Percentiles rank a stretch among this genome's conserved stretches.
Evolutionary conservation across 2,888 invertebrate species (phyloP).

Genomic region (Euzetes globulus): DNA sequence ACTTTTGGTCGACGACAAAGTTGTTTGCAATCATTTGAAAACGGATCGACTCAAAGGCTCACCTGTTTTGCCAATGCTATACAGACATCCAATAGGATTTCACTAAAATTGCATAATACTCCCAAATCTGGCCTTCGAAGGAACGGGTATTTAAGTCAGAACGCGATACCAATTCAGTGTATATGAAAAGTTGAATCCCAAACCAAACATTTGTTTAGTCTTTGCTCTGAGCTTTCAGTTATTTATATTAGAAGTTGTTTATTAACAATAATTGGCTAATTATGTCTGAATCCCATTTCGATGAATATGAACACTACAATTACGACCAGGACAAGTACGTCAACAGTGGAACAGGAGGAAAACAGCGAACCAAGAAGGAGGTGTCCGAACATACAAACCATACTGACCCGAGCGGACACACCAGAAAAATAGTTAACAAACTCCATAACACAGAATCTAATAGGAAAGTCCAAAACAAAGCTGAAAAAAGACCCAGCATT

Average conservation of each 20-base stretch:
- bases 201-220: too few relatives aligned
- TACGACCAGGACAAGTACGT: slow-evolving; percentile 86
- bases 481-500: slow-evolving; percentile 6
- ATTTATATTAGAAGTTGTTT: background rate
- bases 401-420: slow-evolving; percentile 84
- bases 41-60: background rate
- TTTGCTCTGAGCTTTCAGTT: background rate
- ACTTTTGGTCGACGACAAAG: background rate
- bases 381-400: slow-evolving; percentile 80
- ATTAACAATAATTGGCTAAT: background rate
- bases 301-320: slow-evolving; percentile 77
- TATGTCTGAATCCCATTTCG: slow-evolving; percentile 47
- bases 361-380: slow-evolving; percentile 82
- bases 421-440: slow-evolving; percentile 80
- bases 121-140: slow-evolving; percentile 4
- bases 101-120: background rate
- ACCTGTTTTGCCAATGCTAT: background rate
- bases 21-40: background rate
- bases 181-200: background rate
- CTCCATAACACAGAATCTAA: slow-evolving; percentile 56
- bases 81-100: background rate
- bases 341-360: slow-evolving; percentile 76
- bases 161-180: background rate
- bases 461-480: slow-evolving; percentile 23
- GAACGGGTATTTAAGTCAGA: background rate